Percentiles rank a stretch among this genome's conserved stretches.
Evolutionary conservation across 1,140 invertebrate species (phyloP).

Genomic region (Centruroides sculpturatus): DNA sequence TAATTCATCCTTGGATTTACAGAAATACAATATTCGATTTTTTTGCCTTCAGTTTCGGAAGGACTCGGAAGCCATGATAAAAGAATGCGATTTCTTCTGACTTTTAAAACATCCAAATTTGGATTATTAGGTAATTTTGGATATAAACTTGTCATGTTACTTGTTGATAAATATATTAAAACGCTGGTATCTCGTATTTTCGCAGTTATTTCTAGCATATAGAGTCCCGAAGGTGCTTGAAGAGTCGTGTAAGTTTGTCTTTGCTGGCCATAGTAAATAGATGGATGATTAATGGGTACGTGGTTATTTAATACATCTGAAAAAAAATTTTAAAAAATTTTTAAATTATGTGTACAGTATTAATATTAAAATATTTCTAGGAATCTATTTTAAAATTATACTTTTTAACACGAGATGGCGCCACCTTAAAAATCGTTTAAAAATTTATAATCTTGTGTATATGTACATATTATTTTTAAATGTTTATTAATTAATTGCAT

Average conservation of each 20-base stretch:
- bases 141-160: constrained; percentile 1
- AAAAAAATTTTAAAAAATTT: no score
- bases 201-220: constrained; percentile 19
- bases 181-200: constrained; percentile 17
- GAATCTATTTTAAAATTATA: no score
- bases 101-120: constrained; percentile 15
- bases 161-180: not conserved
- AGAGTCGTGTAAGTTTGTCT: constrained; percentile 15
- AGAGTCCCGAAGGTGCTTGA: constrained; percentile 16
- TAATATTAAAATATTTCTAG: no score
- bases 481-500: no score
- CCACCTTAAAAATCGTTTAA: no score
- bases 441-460: no score
- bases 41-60: not conserved
- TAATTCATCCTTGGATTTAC: constrained; percentile 22
- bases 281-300: not conserved
- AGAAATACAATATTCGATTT: constrained; percentile 25
- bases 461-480: no score
- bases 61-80: constrained; percentile 21
- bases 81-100: constrained; percentile 10
- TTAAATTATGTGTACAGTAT: no score
- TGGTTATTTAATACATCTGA: no score
- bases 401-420: no score
- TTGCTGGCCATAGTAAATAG: constrained; percentile 16
- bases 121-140: constrained; percentile 20